phyloP scores from a whole-genome alignment of 1,140 invertebrate species.

The Acromyrmex heyeri region DNA sequence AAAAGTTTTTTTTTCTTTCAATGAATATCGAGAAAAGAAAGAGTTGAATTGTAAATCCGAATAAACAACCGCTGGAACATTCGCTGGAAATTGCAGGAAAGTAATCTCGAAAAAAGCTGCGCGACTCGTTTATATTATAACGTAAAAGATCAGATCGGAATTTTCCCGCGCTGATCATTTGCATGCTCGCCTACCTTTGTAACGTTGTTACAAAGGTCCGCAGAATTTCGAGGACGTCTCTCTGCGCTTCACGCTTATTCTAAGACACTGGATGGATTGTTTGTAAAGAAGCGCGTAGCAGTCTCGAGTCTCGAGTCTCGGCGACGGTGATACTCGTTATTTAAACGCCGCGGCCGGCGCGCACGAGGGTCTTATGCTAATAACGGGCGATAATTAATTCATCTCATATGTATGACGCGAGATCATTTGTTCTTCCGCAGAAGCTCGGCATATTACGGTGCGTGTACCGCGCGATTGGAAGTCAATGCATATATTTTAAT shows the following conservation, averaged over 20 bases:
- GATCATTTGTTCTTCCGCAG: constrained; percentile 45
- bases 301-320: not conserved
- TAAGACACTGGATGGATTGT: not conserved
- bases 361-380: constrained; percentile 51
- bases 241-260: not conserved
- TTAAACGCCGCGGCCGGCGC: constrained; percentile 21
- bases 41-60: not conserved
- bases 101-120: constrained; percentile 28
- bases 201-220: not conserved
- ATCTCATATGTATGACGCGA: constrained; percentile 8
- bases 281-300: not conserved
- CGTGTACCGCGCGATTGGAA: not conserved
- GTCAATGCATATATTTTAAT: constrained; percentile 43
- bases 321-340: constrained; percentile 20
- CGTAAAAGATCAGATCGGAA: constrained; percentile 47
- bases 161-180: constrained; percentile 47
- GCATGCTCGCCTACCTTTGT: constrained; percentile 6
- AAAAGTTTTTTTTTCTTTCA: not conserved
- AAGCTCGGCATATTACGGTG: not conserved
- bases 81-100: not conserved
- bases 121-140: constrained; percentile 59
- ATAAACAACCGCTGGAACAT: not conserved
- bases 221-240: constrained; percentile 19
- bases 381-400: constrained; percentile 49
- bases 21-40: not conserved